Evolutionary conservation across 2,797 vertebrate genomes (phyloP).

Genomic region (Sebastes alutus): DNA sequence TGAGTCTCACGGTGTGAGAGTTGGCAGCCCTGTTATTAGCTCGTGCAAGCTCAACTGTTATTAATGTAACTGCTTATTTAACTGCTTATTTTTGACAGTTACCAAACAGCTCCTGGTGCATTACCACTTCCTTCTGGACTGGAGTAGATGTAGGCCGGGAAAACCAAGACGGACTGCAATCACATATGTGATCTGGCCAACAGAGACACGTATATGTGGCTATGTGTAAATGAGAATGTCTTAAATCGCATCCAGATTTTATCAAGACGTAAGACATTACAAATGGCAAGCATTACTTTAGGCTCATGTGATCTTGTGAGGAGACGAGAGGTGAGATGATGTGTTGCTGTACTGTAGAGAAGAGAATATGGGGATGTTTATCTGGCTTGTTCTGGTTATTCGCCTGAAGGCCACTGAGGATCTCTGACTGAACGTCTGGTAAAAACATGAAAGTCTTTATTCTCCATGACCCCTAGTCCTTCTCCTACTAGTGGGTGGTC

Average conservation of each 20-base stretch:
- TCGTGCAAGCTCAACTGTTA: neutral
- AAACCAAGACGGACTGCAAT: neutral
- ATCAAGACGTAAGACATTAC: neutral
- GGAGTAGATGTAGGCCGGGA: neutral
- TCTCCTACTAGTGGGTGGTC: constrained; percentile 31
- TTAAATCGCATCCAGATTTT: neutral
- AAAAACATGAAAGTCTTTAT: constrained; percentile 13
- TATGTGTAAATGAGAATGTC: neutral
- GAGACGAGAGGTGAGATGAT: neutral
- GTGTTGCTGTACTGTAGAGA: neutral
- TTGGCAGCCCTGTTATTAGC: neutral
- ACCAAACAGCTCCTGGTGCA: neutral
- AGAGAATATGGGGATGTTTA: neutral
- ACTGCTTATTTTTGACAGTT: neutral
- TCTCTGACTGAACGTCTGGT: neutral
- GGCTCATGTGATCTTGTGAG: neutral
- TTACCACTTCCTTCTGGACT: neutral
- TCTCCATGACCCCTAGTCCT: neutral
- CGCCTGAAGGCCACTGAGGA: constrained; percentile 5
- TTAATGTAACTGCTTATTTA: neutral
- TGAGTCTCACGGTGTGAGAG: neutral
- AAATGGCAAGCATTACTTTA: neutral
- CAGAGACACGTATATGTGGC: neutral
- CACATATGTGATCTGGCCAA: neutral
- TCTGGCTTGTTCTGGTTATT: neutral